Evolutionary conservation across 2,888 invertebrate genomes (phyloP).

Genomic region (Acanthococcus lagerstroemiae): DNA sequence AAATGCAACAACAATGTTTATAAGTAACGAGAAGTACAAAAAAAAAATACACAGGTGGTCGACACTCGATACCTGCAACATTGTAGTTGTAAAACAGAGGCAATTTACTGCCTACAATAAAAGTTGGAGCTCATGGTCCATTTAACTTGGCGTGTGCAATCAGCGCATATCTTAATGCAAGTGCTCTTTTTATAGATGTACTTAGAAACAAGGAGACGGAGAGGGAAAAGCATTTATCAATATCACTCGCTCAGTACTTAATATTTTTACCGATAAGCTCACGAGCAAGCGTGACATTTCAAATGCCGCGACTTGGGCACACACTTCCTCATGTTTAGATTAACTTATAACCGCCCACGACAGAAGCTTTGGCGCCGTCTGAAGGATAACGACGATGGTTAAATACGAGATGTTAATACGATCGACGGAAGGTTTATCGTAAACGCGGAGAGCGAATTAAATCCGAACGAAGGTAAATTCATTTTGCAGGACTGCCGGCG

Average conservation of each 20-base stretch:
- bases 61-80: constrained; percentile 20
- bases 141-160: constrained; percentile 26
- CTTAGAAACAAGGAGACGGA: neutral
- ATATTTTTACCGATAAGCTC: constrained; percentile 8
- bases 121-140: constrained; percentile 20
- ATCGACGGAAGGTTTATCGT: no score
- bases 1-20: no score
- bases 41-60: constrained; percentile 24
- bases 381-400: neutral
- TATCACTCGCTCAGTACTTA: constrained; percentile 14
- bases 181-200: neutral
- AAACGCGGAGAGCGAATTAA: no score
- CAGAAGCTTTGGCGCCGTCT: constrained; percentile 16
- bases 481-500: no score
- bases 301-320: neutral
- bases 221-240: constrained; percentile 1
- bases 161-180: constrained; percentile 26
- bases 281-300: constrained; percentile 20
- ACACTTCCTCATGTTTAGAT: constrained; percentile 4
- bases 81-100: constrained; percentile 17
- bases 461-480: no score
- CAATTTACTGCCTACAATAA: constrained; percentile 25
- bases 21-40: no score
- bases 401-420: no score
- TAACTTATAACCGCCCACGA: constrained; percentile 3